Percentiles rank a stretch among this genome's conserved stretches.
These are phyloP conservation scores for Melanostoma mellinum DNA, from an alignment of 2,888 invertebrate species.

Conservation along the genomic window DNA sequence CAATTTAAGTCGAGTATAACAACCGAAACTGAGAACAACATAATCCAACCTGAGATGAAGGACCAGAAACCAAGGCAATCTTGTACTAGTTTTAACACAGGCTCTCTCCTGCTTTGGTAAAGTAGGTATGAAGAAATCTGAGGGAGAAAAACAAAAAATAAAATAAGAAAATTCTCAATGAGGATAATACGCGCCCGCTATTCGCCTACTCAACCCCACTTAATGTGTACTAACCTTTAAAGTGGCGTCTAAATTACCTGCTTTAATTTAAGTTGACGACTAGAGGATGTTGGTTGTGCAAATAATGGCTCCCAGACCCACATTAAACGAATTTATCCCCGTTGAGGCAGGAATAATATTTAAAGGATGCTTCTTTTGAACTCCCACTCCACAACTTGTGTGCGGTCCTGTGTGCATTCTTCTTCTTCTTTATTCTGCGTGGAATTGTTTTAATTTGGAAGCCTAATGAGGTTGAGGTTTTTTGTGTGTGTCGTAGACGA, in stretches of 20 bases:
- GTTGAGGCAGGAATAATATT: conserved; percentile 68
- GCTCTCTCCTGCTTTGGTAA: background rate
- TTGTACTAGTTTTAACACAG: background rate
- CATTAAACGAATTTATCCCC: conserved; percentile 70
- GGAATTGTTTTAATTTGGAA: conserved; percentile 72
- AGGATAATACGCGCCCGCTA: conserved; percentile 15
- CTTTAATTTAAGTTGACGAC: conserved; percentile 71
- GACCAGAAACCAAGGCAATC: conserved; percentile 30
- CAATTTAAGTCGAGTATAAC: conserved; percentile 15
- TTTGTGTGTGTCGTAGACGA: conserved; percentile 33
- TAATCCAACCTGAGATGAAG: conserved; percentile 20
- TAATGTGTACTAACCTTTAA: conserved; percentile 66
- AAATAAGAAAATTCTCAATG: conserved; percentile 11
- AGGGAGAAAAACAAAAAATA: background rate
- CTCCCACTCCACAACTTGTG: conserved; percentile 16
- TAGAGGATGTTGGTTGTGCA: conserved; percentile 65
- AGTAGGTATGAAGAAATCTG: conserved; percentile 10
- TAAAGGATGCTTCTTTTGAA: conserved; percentile 42
- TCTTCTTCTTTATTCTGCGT: conserved; percentile 58
- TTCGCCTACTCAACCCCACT: conserved; percentile 31
- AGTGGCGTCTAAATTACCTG: conserved; percentile 68
- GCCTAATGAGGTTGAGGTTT: conserved; percentile 71
- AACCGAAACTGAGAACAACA: conserved; percentile 2
- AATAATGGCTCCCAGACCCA: conserved; percentile 63
- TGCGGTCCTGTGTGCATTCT: conserved; percentile 43